phyloP scores from a whole-genome alignment of 2,797 vertebrate species.

The Benthosema pterotum region DNA sequence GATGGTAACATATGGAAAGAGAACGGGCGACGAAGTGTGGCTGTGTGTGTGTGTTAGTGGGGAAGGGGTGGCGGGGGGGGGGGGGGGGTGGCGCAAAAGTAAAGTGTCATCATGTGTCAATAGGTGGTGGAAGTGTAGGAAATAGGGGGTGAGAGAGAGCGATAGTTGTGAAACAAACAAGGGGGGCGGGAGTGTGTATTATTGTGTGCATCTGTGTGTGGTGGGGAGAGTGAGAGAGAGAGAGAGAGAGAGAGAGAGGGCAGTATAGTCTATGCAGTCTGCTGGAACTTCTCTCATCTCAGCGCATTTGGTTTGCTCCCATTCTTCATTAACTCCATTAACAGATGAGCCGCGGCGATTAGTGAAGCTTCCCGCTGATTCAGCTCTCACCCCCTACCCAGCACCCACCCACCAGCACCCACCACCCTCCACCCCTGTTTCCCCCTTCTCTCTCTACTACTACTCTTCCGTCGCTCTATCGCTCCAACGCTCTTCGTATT shows the following conservation, averaged over 20 bases:
- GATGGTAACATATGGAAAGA: constrained; percentile 70
- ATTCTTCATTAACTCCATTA: constrained; percentile 91
- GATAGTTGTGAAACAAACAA: constrained; percentile 22
- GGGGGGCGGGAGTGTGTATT: constrained; percentile 34
- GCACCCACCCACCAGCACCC: background rate
- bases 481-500: constrained; percentile 46
- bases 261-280: constrained; percentile 82
- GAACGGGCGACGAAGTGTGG: constrained; percentile 58
- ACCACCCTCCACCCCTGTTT: background rate
- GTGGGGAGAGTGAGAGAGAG: constrained; percentile 10
- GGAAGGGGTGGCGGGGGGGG: constrained; percentile 26
- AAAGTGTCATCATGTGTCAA: constrained; percentile 67
- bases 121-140: constrained; percentile 61
- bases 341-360: constrained; percentile 88
- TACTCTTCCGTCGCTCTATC: constrained; percentile 55
- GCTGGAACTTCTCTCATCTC: constrained; percentile 87
- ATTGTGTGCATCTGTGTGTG: constrained; percentile 24
- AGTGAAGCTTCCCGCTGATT: constrained; percentile 85
- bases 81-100: constrained; percentile 53
- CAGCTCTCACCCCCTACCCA: constrained; percentile 69
- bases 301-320: constrained; percentile 86
- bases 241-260: constrained; percentile 46
- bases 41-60: background rate
- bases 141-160: constrained; percentile 28
- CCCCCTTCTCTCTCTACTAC: constrained; percentile 17